Evolutionary conservation across 2,888 invertebrate genomes (phyloP).

Genomic region (Phengaris arion): DNA sequence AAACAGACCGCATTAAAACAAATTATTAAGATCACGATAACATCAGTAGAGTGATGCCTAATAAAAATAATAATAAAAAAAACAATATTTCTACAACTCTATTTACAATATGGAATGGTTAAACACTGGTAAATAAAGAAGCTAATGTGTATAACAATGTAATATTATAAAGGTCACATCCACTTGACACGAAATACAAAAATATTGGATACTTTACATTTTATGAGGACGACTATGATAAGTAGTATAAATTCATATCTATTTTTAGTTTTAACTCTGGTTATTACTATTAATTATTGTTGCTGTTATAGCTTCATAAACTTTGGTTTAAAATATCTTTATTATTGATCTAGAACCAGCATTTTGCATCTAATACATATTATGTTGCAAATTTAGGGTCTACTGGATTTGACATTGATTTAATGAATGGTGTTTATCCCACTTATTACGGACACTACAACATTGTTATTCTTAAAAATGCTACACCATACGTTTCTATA

Average conservation of each 20-base stretch:
- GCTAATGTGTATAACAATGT: not conserved
- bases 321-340: not conserved
- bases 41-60: too few species aligned
- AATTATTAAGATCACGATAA: too few species aligned
- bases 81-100: not conserved
- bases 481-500: too few species aligned
- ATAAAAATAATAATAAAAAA: too few species aligned
- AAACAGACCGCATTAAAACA: too few species aligned
- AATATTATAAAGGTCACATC: conserved; percentile 1
- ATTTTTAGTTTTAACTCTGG: conserved; percentile 1
- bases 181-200: not conserved
- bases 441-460: too few species aligned
- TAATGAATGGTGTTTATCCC: too few species aligned
- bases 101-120: not conserved
- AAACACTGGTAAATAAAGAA: not conserved
- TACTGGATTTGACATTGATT: too few species aligned
- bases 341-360: not conserved
- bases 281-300: not conserved
- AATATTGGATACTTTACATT: conserved; percentile 1
- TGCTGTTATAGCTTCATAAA: not conserved
- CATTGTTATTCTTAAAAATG: too few species aligned
- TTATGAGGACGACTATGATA: not conserved
- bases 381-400: too few species aligned
- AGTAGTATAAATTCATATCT: not conserved
- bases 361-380: too few species aligned